phyloP scores from a whole-genome alignment of 2,797 vertebrate genomes.

The Acropternis orthonyx region DNA sequence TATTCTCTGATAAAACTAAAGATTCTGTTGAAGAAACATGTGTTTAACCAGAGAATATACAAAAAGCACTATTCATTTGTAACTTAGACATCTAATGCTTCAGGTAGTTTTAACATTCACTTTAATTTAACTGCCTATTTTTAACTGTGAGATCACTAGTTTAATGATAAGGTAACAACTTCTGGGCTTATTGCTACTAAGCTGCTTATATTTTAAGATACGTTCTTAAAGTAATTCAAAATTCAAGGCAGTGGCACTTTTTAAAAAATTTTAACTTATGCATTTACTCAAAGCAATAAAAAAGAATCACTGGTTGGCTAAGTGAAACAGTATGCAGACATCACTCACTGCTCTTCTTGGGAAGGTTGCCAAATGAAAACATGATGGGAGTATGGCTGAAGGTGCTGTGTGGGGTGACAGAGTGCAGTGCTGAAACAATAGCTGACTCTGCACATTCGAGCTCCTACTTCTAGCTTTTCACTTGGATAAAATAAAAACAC shows the following conservation, averaged over 20 bases:
- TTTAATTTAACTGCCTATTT: background rate
- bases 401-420: constrained; percentile 59
- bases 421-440: constrained; percentile 45
- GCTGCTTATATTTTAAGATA: background rate
- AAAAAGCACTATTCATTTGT: background rate
- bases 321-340: constrained; percentile 55
- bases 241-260: background rate
- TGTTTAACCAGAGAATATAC: background rate
- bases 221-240: background rate
- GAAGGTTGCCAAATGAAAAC: constrained; percentile 57
- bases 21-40: background rate
- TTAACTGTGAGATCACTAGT: background rate
- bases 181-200: background rate
- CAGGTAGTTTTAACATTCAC: background rate
- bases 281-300: constrained; percentile 42
- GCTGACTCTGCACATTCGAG: constrained; percentile 54
- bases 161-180: background rate
- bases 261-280: background rate
- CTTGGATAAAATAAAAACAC: constrained; percentile 10
- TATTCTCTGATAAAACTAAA: background rate
- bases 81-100: background rate
- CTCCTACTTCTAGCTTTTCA: constrained; percentile 38
- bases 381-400: constrained; percentile 46
- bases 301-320: background rate
- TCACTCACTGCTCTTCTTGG: constrained; percentile 43